Conservation (phyloP, 2,113 vertebrate genomes). For the Laticauda colubrina region DNA sequence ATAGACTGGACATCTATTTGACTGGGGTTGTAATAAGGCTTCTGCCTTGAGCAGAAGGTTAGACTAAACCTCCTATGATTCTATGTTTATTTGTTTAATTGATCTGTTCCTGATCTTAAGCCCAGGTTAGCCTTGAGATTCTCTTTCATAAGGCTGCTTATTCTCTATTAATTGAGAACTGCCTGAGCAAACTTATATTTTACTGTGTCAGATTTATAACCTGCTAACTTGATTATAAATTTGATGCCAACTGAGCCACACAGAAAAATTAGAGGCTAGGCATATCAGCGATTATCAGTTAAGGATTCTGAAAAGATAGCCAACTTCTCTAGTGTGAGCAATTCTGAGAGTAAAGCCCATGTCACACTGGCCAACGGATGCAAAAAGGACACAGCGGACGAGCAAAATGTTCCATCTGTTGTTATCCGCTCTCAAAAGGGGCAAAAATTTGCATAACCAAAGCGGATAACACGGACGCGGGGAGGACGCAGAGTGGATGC, state of each 20-base stretch:
- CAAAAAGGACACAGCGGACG: no score
- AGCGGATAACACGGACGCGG: no score
- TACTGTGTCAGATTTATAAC: not conserved
- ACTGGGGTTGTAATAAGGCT: no score
- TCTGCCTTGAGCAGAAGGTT: no score
- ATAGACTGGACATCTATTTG: no score
- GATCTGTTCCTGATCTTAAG: not conserved
- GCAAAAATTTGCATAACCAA: no score
- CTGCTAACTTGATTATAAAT: not conserved
- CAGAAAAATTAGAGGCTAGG: not conserved
- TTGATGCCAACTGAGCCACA: not conserved
- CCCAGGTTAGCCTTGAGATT: not conserved
- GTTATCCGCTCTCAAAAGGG: no score
- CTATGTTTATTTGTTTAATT: not conserved
- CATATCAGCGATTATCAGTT: not conserved
- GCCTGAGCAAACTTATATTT: not conserved
- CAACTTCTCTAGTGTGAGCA: not conserved
- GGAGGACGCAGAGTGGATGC: no score
- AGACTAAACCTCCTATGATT: no score
- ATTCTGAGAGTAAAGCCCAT: no score
- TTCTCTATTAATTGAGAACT: not conserved
- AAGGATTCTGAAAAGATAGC: not conserved
- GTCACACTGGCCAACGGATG: no score
- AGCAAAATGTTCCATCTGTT: no score
- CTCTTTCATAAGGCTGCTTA: not conserved